These are phyloP conservation scores for Acanthoscelides obtectus DNA, from an alignment of 2,888 invertebrate genomes.

Conservation along the genomic window DNA sequence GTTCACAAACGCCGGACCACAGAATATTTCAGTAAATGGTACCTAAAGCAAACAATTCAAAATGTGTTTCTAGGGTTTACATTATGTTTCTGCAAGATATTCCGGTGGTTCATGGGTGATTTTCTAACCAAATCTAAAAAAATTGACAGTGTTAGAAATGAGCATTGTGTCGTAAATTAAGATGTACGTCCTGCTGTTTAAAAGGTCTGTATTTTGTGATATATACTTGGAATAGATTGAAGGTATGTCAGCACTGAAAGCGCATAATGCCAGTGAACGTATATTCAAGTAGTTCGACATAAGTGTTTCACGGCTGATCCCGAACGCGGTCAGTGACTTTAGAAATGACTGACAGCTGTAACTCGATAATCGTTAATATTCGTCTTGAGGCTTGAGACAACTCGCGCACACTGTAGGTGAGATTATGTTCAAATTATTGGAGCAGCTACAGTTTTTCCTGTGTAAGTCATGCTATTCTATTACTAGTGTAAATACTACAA, in stretches of 20 bases:
- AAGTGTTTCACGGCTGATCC: too few relatives aligned
- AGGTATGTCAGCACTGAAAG: too few relatives aligned
- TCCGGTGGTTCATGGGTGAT: background rate
- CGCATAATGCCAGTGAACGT: too few relatives aligned
- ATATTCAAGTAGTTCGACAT: too few relatives aligned
- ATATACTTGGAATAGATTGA: too few relatives aligned
- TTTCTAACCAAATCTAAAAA: background rate
- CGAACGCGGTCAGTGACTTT: too few relatives aligned
- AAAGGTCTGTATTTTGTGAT: background rate
- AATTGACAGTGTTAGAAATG: background rate
- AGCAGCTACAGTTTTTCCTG: background rate
- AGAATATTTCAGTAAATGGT: background rate
- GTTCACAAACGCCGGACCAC: background rate
- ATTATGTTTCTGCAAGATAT: background rate
- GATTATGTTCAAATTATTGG: background rate
- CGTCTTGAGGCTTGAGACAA: background rate
- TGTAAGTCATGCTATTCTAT: background rate
- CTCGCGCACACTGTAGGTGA: background rate
- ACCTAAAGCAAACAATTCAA: background rate
- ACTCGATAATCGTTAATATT: background rate
- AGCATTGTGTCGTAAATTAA: background rate
- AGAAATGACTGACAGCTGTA: background rate
- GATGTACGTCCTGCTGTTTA: background rate
- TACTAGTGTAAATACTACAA: background rate
- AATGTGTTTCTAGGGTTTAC: background rate